Evolutionary conservation across 1,140 invertebrate genomes (phyloP), one percentile per base, ranked within the genome.

Genomic region (Microplitis mediator): DNA sequence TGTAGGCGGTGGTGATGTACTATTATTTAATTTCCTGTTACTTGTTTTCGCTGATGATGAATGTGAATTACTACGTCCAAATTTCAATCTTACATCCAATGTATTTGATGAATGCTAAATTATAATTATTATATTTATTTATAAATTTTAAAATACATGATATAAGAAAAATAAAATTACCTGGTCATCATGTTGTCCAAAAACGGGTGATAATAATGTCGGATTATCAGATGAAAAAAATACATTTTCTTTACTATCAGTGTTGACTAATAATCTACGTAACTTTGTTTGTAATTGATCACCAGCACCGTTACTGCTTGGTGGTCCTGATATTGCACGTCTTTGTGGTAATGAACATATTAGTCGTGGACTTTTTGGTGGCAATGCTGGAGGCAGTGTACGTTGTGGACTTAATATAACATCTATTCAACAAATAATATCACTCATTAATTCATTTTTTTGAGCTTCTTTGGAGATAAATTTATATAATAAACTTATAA

Each of bases 241-340:
- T 13, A 87, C 81, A 76, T 91, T 91, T 75, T 92, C 90, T 71
- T 91, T 90, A 78, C 91, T 92, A 79, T 93, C 92, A 14, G 92
- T 90, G 74, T 93, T 93, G 0, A 95, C 39, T 45, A 45, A 84
- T 56, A 96, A 85, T 74, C 93, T 88, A 23, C 94, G 88, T 56
- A 95, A 83, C 76, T 94, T 94, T 67, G 91, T 93, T 85, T 96
- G 94, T 72, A 95, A 84, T 64, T 94, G 90, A 78, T 95, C 93
- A 51, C 87, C 86, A 23, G 23, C 23, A 35, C 85, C 83, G 69
- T 78, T 82, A 35, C 77, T 75, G 67, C 79, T 80, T 16, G 80
- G 79, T n/a, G 81, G 81, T 11, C 84, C 84, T 70, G 83, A 83
- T 74, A 85, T 84, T 5, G 86, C 82, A 6, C 86, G 83, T 54